phyloP scores from a whole-genome alignment of 2,113 vertebrate species.

The Myotis brandtii region DNA sequence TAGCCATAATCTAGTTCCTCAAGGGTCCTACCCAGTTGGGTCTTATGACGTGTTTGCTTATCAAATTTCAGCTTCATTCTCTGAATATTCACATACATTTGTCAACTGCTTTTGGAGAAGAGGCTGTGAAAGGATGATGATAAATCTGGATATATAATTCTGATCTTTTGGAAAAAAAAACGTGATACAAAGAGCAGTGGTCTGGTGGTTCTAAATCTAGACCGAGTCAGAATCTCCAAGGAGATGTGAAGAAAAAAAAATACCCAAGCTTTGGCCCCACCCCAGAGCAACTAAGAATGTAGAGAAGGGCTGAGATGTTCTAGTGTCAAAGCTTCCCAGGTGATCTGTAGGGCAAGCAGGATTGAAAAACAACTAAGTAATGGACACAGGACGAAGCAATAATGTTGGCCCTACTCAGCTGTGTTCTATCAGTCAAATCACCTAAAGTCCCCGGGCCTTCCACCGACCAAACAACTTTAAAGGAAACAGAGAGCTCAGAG shows the following conservation, averaged over 20 bases:
- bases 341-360: background rate
- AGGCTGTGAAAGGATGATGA: conserved; percentile 69
- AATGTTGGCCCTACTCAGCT: background rate
- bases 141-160: conserved; percentile 76
- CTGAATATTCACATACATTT: conserved; percentile 83
- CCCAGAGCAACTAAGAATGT: background rate
- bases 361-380: background rate
- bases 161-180: conserved; percentile 64
- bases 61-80: conserved; percentile 77
- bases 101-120: conserved; percentile 70
- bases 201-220: conserved; percentile 27
- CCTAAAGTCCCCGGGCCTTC: background rate
- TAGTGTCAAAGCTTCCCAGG: background rate
- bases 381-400: background rate
- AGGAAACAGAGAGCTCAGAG: background rate
- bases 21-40: conserved; percentile 61
- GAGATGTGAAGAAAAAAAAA: background rate
- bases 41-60: conserved; percentile 65
- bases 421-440: background rate
- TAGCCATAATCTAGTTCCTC: conserved; percentile 5
- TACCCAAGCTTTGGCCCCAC: background rate
- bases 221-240: background rate
- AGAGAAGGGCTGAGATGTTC: background rate
- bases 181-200: background rate
- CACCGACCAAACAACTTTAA: no score